Conservation (phyloP, 2,113 vertebrate species). For the Microtus richardsoni region DNA sequence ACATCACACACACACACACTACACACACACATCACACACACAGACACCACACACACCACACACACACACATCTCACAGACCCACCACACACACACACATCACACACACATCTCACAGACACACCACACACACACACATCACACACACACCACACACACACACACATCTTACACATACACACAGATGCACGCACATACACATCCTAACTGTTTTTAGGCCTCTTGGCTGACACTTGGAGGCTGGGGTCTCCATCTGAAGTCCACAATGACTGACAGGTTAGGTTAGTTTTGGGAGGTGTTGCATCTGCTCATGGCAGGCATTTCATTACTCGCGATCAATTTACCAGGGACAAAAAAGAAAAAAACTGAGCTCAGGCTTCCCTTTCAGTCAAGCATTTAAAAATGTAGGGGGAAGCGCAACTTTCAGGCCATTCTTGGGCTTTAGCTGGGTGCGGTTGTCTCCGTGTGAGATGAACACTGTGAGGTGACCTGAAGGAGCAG, state of each 20-base stretch:
- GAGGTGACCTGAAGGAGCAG: background rate
- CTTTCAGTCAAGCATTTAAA: background rate
- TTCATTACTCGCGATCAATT: slow-evolving; percentile 5
- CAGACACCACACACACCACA: too few relatives aligned
- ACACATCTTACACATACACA: too few relatives aligned
- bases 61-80: background rate
- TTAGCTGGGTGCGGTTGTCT: background rate
- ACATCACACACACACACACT: too few relatives aligned
- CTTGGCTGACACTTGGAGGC: background rate
- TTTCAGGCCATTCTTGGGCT: background rate
- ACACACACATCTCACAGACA: background rate
- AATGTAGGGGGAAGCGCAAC: background rate
- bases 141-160: too few relatives aligned
- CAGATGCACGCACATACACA: rapidly evolving
- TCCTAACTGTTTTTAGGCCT: background rate
- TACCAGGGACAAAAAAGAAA: slow-evolving; percentile 13
- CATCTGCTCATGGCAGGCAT: background rate
- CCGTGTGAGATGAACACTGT: background rate
- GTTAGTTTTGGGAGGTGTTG: background rate
- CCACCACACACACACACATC: too few relatives aligned
- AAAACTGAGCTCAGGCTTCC: background rate
- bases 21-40: too few relatives aligned
- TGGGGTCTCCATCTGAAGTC: background rate
- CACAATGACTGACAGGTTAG: background rate
- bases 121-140: background rate